Evolutionary conservation across 2,113 vertebrate genomes (phyloP), one percentile per base, ranked within the genome.

Genomic region (Myrmophylax atrothorax): DNA sequence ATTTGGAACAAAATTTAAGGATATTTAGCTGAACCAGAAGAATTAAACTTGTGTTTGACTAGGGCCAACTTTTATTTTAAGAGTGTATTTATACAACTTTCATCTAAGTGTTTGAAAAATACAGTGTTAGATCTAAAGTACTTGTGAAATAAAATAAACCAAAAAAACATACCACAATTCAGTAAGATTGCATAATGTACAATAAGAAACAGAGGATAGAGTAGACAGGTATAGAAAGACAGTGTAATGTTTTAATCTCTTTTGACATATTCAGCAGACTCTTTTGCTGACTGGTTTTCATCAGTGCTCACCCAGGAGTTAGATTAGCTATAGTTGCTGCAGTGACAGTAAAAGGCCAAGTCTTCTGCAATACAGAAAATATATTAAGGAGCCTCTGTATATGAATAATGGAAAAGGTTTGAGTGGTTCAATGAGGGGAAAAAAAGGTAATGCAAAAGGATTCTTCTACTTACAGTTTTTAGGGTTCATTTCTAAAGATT

Each of bases 401-500:
- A 79, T 92, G 68, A 79, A 87, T 69, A 75, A 92, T 86, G 64
- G 8, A 96, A 85, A 84, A 69, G 55, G 31, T 86, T 77, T 89
- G 73, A 89, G 47, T 93, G 70, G 52, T 22, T 94, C 73, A 90
- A 25, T 58, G 74, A 87, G n/a, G 42, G 7, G 15, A 7, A 14
- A 47, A 72, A 92, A 90, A 77, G 33, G 73, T 84, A 89, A 82
- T 66, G n/a, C 25, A 69, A 94, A 79, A 90, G 55, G 60, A 28
- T 84, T 40, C 40, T 72, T 92, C 77, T 67, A 49, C 42, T 84
- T 85, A 81, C 4, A 83, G 62, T 68, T 90, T 83, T 84, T 81
- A 84, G 85, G 74, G 46, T 59, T 96, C 50, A 90, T 35, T 90
- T 96, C 55, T 92, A 79, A 94, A 88, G 84, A 95, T 95, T 96